These are phyloP conservation scores for Oscheius sp. DNA, from an alignment of 1,140 invertebrate species.

Conservation along the genomic window DNA sequence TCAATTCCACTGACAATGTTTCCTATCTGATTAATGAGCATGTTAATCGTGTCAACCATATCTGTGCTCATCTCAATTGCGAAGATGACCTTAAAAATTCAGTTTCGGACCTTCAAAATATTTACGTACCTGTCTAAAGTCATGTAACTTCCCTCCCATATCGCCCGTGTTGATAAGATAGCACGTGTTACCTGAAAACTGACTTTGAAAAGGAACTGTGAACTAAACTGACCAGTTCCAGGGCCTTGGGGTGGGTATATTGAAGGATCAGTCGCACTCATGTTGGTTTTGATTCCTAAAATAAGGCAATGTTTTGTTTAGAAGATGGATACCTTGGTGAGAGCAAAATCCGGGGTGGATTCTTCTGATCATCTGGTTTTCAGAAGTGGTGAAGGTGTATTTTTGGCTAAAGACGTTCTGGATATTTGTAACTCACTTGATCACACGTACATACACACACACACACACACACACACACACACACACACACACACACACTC, in stretches of 20 bases:
- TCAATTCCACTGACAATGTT: not conserved
- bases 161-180: not conserved
- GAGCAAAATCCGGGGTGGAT: not conserved
- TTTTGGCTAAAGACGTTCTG: not conserved
- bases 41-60: not conserved
- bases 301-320: not conserved
- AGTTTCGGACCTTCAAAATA: no score
- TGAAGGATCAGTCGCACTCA: no score
- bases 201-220: no score
- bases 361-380: not conserved
- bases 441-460: no score
- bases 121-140: conserved; percentile 1
- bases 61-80: not conserved
- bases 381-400: not conserved
- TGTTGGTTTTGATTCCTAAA: no score
- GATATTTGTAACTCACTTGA: no score
- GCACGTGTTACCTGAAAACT: not conserved
- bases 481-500: no score
- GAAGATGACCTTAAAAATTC: not conserved
- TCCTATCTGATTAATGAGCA: not conserved
- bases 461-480: no score
- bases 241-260: not conserved
- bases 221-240: no score
- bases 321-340: not conserved
- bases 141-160: not conserved